These are phyloP conservation scores for Diarsia rubi DNA, from an alignment of 2,888 invertebrate genomes.

Conservation along the genomic window DNA sequence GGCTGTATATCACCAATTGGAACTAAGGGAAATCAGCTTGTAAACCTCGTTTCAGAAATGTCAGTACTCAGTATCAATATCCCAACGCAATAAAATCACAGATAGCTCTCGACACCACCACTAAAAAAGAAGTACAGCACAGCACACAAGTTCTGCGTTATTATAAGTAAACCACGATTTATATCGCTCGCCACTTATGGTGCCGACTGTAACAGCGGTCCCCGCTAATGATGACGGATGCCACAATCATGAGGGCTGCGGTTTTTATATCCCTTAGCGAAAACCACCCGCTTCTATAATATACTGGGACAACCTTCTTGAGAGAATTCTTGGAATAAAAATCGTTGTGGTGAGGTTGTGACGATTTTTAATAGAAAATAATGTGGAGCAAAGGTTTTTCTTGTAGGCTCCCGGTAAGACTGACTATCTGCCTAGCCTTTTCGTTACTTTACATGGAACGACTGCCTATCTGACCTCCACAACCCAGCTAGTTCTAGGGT, in stretches of 20 bases:
- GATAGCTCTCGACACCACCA: neutral
- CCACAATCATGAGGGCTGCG: slow-evolving; percentile 64
- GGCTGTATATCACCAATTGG: neutral
- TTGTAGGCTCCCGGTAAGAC: neutral
- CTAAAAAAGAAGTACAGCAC: slow-evolving; percentile 27
- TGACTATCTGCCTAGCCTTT: too few relatives aligned
- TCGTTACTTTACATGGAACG: too few relatives aligned
- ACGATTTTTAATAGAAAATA: neutral
- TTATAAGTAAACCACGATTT: slow-evolving; percentile 58
- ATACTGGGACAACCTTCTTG: slow-evolving; percentile 2
- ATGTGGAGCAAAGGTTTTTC: neutral
- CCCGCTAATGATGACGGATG: slow-evolving; percentile 81
- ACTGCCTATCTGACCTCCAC: too few relatives aligned
- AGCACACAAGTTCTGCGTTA: slow-evolving; percentile 43
- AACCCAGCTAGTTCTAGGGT: too few relatives aligned
- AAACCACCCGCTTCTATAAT: slow-evolving; percentile 51
- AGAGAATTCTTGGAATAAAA: neutral
- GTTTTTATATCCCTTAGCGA: slow-evolving; percentile 73
- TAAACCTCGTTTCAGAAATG: neutral
- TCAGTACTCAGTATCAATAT: neutral
- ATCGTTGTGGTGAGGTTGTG: neutral
- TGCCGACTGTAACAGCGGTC: slow-evolving; percentile 73
- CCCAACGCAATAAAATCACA: neutral
- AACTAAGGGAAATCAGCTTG: neutral
- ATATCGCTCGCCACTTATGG: slow-evolving; percentile 50